Conservation (phyloP, 37 sponge, comb jelly and placozoan species). For the Aphrocallistes beatrix region DNA sequence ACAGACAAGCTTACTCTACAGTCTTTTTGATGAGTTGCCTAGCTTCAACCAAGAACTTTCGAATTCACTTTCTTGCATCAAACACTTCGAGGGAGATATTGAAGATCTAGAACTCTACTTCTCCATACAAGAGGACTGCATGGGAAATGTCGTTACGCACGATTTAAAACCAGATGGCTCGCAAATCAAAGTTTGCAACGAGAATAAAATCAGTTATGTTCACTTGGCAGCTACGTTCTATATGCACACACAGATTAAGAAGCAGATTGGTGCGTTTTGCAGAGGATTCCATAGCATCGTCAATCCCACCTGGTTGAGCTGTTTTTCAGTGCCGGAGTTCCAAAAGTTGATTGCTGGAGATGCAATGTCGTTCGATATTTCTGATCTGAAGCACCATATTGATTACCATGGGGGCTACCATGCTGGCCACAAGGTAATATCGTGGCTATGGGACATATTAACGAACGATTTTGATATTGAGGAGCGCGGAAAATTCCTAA, state of each 20-base stretch:
- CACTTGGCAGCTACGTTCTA: slow-evolving; percentile 79
- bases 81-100: slow-evolving; percentile 78
- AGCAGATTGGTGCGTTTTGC: slow-evolving; percentile 69
- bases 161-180: slow-evolving; percentile 87
- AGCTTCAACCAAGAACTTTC: slow-evolving; percentile 77
- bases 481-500: slow-evolving; percentile 67
- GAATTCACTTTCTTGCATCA: slow-evolving; percentile 67
- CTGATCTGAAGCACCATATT: slow-evolving; percentile 67
- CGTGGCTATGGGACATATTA: slow-evolving; percentile 95
- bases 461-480: slow-evolving; percentile 64
- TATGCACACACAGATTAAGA: slow-evolving; percentile 73
- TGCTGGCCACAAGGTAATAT: slow-evolving; percentile 65
- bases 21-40: slow-evolving; percentile 80
- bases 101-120: slow-evolving; percentile 75
- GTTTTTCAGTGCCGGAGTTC: slow-evolving; percentile 77
- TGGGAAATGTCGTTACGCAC: slow-evolving; percentile 79
- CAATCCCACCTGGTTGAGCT: slow-evolving; percentile 45
- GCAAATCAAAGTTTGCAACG: slow-evolving; percentile 60
- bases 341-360: slow-evolving; percentile 90
- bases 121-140: slow-evolving; percentile 69
- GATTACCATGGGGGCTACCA: slow-evolving; percentile 91
- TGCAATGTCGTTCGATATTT: slow-evolving; percentile 62
- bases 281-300: slow-evolving; percentile 78
- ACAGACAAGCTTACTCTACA: slow-evolving; percentile 40
- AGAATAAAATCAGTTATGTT: slow-evolving; percentile 92